Conservation (phyloP, 2,888 invertebrate species). For the Marasmarcha lunaedactyla region DNA sequence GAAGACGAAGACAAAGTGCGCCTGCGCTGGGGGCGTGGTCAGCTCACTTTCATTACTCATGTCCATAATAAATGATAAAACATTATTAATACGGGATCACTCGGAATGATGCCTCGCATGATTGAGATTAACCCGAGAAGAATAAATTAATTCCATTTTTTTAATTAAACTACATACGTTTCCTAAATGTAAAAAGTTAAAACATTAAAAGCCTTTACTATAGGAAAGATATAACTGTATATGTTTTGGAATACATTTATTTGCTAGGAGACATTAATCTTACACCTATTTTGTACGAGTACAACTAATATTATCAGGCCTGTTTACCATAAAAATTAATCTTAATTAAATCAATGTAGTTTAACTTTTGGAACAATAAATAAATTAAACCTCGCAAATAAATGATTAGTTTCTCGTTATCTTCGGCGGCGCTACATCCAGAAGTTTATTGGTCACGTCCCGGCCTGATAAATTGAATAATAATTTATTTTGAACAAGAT, state of each 20-base stretch:
- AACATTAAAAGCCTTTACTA: too few relatives aligned
- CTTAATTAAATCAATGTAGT: too few relatives aligned
- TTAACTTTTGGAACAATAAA: not conserved
- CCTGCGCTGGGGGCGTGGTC: conserved; percentile 58
- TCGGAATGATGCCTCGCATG: conserved; percentile 46
- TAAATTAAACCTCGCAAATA: conserved; percentile 2
- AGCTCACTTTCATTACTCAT: conserved; percentile 67
- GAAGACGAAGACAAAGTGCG: conserved; percentile 62
- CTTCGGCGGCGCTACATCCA: conserved; percentile 50
- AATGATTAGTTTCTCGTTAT: conserved; percentile 29
- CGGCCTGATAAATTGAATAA: conserved; percentile 62
- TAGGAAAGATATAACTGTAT: too few relatives aligned
- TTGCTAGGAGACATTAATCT: too few relatives aligned
- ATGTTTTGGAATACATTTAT: too few relatives aligned
- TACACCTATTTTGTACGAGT: too few relatives aligned
- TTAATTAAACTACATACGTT: not conserved
- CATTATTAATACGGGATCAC: conserved; percentile 67
- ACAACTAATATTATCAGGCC: too few relatives aligned
- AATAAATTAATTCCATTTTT: conserved; percentile 56
- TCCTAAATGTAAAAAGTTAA: too few relatives aligned
- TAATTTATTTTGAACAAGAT: conserved; percentile 59
- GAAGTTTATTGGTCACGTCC: conserved; percentile 55
- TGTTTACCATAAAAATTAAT: too few relatives aligned
- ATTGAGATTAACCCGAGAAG: conserved; percentile 46
- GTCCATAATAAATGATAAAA: conserved; percentile 68